These are phyloP conservation scores for Oncorhynchus clarkii DNA, from an alignment of 2,113 vertebrate genomes.

Conservation along the genomic window DNA sequence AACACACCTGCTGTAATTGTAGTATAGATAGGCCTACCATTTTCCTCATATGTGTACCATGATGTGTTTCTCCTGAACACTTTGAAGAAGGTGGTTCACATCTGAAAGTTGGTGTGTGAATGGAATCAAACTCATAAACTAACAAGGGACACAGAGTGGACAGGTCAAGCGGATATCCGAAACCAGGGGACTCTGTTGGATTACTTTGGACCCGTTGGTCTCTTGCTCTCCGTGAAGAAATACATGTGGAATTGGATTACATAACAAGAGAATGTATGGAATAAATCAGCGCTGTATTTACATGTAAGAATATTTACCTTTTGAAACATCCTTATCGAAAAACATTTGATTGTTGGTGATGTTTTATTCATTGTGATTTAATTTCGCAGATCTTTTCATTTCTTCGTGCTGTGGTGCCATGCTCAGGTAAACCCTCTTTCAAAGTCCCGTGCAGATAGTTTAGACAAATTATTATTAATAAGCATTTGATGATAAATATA, in stretches of 20 bases:
- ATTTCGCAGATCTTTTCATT: conserved; percentile 82
- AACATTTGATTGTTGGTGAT: background rate
- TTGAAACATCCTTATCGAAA: background rate
- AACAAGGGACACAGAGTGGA: conserved; percentile 45
- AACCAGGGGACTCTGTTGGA: conserved; percentile 37
- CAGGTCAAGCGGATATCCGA: conserved; percentile 38
- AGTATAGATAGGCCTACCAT: conserved; percentile 19
- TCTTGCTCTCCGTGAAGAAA: conserved; percentile 22
- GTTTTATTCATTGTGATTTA: conserved; percentile 19
- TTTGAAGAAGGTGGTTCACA: background rate
- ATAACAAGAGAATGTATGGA: conserved; percentile 65
- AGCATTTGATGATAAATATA: too few species aligned
- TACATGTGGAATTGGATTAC: conserved; percentile 34
- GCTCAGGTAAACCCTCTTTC: conserved; percentile 77
- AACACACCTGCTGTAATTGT: conserved; percentile 15
- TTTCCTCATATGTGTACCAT: background rate
- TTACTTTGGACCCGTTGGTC: conserved; percentile 33
- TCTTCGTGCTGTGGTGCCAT: conserved; percentile 85
- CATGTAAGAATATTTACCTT: conserved; percentile 63
- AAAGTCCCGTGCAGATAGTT: too few species aligned
- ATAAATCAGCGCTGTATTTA: conserved; percentile 73
- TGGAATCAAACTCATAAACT: conserved; percentile 5
- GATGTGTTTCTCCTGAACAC: background rate
- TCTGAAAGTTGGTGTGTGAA: conserved; percentile 7
- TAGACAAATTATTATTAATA: too few species aligned